Evolutionary conservation across 1,140 invertebrate genomes (phyloP).

Genomic region (Lineus longissimus): DNA sequence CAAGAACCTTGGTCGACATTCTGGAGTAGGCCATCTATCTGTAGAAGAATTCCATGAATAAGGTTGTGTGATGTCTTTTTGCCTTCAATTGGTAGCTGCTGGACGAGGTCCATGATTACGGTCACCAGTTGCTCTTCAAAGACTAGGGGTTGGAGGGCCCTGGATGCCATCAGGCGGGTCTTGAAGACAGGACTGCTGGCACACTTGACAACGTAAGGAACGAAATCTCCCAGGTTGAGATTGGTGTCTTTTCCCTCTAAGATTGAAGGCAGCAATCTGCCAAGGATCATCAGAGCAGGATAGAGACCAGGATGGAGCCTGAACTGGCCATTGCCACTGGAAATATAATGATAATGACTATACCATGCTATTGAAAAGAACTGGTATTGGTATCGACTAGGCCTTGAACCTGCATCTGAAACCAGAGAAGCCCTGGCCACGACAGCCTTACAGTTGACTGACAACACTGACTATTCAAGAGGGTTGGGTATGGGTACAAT

Average conservation of each 20-base stretch:
- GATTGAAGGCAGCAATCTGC: constrained; percentile 71
- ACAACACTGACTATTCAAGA: too few relatives aligned
- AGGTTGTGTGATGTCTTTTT: constrained; percentile 51
- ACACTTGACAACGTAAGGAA: constrained; percentile 49
- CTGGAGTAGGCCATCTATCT: constrained; percentile 44
- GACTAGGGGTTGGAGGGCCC: constrained; percentile 65
- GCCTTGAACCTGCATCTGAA: too few relatives aligned
- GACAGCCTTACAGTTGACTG: too few relatives aligned
- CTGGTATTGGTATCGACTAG: too few relatives aligned
- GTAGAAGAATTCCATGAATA: constrained; percentile 58
- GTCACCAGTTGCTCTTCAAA: constrained; percentile 44
- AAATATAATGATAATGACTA: constrained; percentile 3
- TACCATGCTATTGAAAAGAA: too few relatives aligned
- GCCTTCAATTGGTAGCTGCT: constrained; percentile 29
- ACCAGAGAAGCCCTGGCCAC: too few relatives aligned
- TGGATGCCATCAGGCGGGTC: constrained; percentile 65
- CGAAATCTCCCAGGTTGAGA: constrained; percentile 57
- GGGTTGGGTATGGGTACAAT: too few relatives aligned
- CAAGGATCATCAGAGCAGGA: constrained; percentile 74
- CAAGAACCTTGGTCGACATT: too few relatives aligned
- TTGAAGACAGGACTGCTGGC: constrained; percentile 58
- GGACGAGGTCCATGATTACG: constrained; percentile 31
- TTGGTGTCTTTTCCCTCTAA: constrained; percentile 65
- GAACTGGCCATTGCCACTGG: constrained; percentile 47
- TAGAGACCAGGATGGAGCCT: constrained; percentile 61